phyloP scores from a whole-genome alignment of 2,113 vertebrate species.

The Pithys albifrons region DNA sequence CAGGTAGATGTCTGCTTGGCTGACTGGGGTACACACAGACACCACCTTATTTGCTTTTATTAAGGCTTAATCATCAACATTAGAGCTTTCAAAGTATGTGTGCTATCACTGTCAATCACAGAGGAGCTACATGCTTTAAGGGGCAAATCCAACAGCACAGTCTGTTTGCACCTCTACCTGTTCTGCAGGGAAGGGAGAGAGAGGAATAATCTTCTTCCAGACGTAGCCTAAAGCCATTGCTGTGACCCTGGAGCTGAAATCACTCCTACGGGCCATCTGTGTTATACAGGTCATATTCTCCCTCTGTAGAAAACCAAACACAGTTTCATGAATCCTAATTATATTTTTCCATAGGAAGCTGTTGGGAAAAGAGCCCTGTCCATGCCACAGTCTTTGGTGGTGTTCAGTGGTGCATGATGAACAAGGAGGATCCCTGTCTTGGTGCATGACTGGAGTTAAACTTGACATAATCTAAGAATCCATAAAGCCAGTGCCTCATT shows the following conservation, averaged over 20 bases:
- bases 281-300: not conserved
- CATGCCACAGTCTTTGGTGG: not conserved
- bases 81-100: slow-evolving; percentile 77
- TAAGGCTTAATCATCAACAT: slow-evolving; percentile 78
- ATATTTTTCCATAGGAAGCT: not conserved
- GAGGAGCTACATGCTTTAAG: slow-evolving; percentile 58
- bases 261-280: not conserved
- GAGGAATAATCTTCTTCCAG: not conserved
- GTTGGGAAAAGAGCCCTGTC: not conserved
- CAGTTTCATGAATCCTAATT: not conserved
- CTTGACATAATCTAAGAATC: not conserved
- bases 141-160: slow-evolving; percentile 21
- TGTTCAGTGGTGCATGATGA: not conserved
- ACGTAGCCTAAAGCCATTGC: not conserved
- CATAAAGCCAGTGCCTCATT: fast-evolving
- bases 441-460: too few relatives aligned
- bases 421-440: not conserved
- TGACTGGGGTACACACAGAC: slow-evolving; percentile 78
- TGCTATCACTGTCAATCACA: slow-evolving; percentile 79
- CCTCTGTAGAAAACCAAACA: not conserved
- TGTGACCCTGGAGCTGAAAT: not conserved
- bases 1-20: slow-evolving; percentile 78
- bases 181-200: not conserved
- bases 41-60: slow-evolving; percentile 83
- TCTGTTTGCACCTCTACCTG: not conserved